Base-by-base conservation (phyloP, 37 sponge, comb jelly and placozoan species). In the Mnemiopsis leidyi region DNA sequence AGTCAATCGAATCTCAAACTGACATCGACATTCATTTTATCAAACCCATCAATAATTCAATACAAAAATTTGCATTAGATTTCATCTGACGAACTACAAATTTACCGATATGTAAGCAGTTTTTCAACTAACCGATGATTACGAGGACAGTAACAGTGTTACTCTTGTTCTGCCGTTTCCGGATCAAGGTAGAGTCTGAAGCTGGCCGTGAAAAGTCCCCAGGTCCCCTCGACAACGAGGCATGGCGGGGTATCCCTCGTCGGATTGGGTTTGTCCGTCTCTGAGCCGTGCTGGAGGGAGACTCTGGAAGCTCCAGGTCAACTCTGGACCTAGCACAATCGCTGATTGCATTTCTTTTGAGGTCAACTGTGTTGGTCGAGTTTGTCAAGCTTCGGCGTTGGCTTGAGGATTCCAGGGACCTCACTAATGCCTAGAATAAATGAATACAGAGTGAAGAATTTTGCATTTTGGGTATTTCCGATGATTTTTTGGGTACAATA, bases 41-140 rank as follows among this genome's bases (percentile, higher is more conserved):
- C n/a, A n/a, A n/a, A n/a, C n/a, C n/a, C n/a, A n/a, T n/a, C n/a
- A n/a, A n/a, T n/a, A n/a, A n/a, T n/a, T n/a, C n/a, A n/a, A n/a
- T n/a, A n/a, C n/a, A n/a, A n/a, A n/a, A n/a, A n/a, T n/a, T n/a
- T n/a, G n/a, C n/a, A n/a, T n/a, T n/a, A n/a, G n/a, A n/a, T n/a
- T n/a, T n/a, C n/a, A n/a, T n/a, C n/a, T n/a, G n/a, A n/a, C n/a
- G n/a, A n/a, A n/a, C n/a, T n/a, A n/a, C n/a, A n/a, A n/a, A n/a
- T n/a, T n/a, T 21, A 21, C 68, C 68, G 68, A 67, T 67, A 67
- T 67, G 68, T 20, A 20, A 21, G 68, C 20, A 67, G 68, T 67
- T 67, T 67, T 67, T 67, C 68, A 71, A 77, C 79, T 77, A 2
- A 85, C 90, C 90, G 39, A 85, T 85, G 26, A 85, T 85, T 0